Conservation (phyloP, 2,113 vertebrate genomes). For the Notiomystis cincta region DNA sequence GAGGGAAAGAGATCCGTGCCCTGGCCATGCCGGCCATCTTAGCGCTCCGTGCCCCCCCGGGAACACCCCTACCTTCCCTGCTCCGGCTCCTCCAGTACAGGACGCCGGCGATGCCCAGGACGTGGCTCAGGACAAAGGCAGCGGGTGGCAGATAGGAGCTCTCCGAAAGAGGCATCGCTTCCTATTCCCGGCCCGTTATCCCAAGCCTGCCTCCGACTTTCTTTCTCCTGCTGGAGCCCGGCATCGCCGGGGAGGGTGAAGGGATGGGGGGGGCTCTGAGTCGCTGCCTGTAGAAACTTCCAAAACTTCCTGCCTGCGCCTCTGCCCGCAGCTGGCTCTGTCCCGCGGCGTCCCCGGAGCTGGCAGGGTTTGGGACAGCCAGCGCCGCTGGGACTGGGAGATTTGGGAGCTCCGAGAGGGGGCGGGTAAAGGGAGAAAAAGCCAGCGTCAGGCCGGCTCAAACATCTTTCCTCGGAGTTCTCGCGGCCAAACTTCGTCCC, state of each 20-base stretch:
- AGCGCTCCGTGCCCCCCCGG: background rate
- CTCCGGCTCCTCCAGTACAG: slow-evolving; percentile 71
- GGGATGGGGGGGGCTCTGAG: background rate
- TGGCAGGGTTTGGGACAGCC: background rate
- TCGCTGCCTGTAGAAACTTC: background rate
- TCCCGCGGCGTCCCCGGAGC: background rate
- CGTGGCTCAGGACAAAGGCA: slow-evolving; percentile 70
- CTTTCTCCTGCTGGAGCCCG: background rate
- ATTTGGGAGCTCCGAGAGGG: background rate
- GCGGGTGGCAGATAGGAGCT: slow-evolving; percentile 68
- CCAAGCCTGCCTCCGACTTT: background rate
- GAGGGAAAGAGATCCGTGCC: background rate
- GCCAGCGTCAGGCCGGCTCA: slow-evolving; percentile 52
- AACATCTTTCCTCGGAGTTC: slow-evolving; percentile 66
- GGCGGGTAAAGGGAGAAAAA: background rate
- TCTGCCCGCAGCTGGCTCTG: background rate
- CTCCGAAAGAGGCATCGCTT: slow-evolving; percentile 70
- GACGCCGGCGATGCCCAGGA: slow-evolving; percentile 74
- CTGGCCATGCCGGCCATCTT: background rate
- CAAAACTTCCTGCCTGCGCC: slow-evolving; percentile 39
- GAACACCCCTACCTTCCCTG: slow-evolving; percentile 64
- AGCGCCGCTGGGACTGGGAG: background rate
- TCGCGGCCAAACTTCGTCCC: slow-evolving; percentile 54
- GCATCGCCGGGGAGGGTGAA: slow-evolving; percentile 30
- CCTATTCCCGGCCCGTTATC: background rate